Evolutionary conservation across 1,140 invertebrate genomes (phyloP), one percentile per base, ranked within the genome.

Genomic region (Trichonephila inaurata): DNA sequence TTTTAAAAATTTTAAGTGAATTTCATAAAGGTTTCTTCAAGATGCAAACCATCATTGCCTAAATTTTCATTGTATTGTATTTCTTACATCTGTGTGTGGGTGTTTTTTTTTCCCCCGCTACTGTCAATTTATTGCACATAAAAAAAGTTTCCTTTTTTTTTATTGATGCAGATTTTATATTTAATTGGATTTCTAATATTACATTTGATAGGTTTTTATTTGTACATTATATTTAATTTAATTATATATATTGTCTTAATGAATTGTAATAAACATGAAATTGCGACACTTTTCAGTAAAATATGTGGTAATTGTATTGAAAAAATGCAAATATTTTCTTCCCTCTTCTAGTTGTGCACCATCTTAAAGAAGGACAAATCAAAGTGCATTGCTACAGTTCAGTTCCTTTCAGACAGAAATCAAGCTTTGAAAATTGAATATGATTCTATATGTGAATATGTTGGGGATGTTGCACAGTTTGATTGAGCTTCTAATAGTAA

Each of bases 381-480:
- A 21, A 95, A 94, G 40, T 95, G 95, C 94, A 24, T 94, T 16
- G 95, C 96, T 18, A 94, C 95, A 51, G 94, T 96, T 82, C 96
- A 96, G 92, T 94, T 96, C 58, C 90, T 96, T 1, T 94, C 94
- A 33, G 95, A 96, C 77, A 94, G 95, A 94, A 95, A 95, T 86
- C 94, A 94, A 92, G 95, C 95, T 21, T 10, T 96, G 7, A 95
- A 95, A 69, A 69, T 96, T 81, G 94, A 95, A n/a, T 96, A 95
- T 95, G 96, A 96, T 94, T 94, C 95, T 82, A 96, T 96, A 88
- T 96, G 96, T 95, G 96, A 96, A 95, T 96, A 95, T 95, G 94
- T 95, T 21, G 96, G 96, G 40, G 95, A 95, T 94, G 66, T 91
- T 40, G 77, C 88, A n/a, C 82, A 66, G 33, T 94, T 86, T 69